Conservation (phyloP, 2,888 invertebrate species). For the Sesia apiformis region DNA sequence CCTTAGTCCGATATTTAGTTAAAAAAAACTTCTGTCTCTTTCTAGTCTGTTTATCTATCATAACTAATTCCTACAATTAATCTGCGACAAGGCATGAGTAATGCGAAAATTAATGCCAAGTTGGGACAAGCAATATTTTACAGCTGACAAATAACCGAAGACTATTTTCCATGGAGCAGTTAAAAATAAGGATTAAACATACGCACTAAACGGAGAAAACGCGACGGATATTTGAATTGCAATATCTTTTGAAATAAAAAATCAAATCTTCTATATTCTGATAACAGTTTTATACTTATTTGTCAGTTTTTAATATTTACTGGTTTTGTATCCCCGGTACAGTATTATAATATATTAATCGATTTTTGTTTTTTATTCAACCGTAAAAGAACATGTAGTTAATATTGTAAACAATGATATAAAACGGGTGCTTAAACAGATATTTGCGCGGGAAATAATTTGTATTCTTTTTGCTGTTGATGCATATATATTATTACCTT, state of each 20-base stretch:
- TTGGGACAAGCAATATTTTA: conserved; percentile 18
- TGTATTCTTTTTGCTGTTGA: too few species aligned
- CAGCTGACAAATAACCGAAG: conserved; percentile 18
- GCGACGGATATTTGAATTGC: not conserved
- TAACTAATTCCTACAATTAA: not conserved
- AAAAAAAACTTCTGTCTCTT: too few species aligned
- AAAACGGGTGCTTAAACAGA: too few species aligned
- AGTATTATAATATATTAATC: conserved; percentile 41
- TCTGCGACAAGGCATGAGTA: conserved; percentile 1
- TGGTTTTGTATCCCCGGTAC: too few species aligned
- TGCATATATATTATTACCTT: too few species aligned
- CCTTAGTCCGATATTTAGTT: too few species aligned
- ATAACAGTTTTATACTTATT: too few species aligned
- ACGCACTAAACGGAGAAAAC: not conserved
- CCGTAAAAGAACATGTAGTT: conserved; percentile 34
- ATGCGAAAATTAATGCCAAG: conserved; percentile 19
- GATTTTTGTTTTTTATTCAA: conserved; percentile 39
- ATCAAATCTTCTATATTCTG: too few species aligned
- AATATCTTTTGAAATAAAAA: too few species aligned
- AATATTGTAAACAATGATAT: conserved; percentile 4
- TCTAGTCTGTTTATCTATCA: too few species aligned
- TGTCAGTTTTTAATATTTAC: too few species aligned
- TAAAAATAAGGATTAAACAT: conserved; percentile 13
- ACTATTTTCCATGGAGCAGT: conserved; percentile 14
- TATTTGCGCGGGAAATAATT: too few species aligned